Evolutionary conservation across 2,888 invertebrate species (phyloP).

Genomic region (Pandemis corylana): DNA sequence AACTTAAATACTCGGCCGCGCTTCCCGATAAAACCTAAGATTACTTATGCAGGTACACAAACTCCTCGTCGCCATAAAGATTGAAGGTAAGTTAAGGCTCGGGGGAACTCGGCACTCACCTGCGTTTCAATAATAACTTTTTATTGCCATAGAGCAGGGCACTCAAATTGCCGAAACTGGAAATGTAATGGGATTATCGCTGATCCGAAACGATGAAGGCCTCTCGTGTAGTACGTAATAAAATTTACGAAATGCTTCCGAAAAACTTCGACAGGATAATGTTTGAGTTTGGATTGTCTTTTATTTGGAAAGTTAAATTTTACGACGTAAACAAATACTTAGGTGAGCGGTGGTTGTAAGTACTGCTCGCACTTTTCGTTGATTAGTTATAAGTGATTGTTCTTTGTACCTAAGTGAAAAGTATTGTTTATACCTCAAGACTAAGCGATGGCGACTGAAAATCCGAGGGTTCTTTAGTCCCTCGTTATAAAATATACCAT

Average conservation of each 20-base stretch:
- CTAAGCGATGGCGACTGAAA: no score
- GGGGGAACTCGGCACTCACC: constrained; percentile 52
- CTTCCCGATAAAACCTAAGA: constrained; percentile 21
- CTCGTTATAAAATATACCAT: no score
- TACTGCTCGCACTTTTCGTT: not conserved
- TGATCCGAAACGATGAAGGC: constrained; percentile 73
- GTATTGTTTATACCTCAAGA: no score
- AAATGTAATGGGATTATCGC: constrained; percentile 75
- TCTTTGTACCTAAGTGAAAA: not conserved
- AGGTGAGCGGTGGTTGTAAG: not conserved
- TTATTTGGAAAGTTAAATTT: constrained; percentile 44
- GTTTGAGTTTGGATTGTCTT: constrained; percentile 51
- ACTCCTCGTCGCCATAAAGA: constrained; percentile 29
- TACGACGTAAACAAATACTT: constrained; percentile 14
- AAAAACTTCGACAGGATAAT: constrained; percentile 52
- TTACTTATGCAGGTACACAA: constrained; percentile 34
- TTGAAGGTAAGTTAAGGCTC: constrained; percentile 19
- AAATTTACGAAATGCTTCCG: constrained; percentile 64
- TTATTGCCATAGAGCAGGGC: constrained; percentile 65
- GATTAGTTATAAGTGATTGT: not conserved
- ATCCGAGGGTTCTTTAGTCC: no score
- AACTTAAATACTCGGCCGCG: constrained; percentile 15
- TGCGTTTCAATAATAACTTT: constrained; percentile 69
- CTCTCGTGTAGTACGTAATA: constrained; percentile 67
- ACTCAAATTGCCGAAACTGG: constrained; percentile 71